Conservation (phyloP, 2,888 invertebrate genomes). For the Nudaria mundana region DNA sequence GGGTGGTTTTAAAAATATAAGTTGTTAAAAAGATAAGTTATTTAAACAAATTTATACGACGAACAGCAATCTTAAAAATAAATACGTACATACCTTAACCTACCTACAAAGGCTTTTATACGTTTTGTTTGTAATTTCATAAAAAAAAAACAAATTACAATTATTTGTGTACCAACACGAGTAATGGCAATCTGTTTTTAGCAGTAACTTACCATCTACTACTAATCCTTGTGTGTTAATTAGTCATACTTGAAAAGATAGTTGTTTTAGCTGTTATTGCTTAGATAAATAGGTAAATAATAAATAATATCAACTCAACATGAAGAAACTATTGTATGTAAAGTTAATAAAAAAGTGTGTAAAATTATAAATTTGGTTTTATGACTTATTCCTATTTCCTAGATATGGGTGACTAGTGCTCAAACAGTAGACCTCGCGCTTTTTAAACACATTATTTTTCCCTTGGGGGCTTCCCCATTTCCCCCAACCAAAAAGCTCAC, state of each 20-base stretch:
- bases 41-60: too few species aligned
- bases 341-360: conserved; percentile 55
- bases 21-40: too few species aligned
- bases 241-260: conserved; percentile 16
- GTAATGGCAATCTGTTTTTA: too few species aligned
- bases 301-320: conserved; percentile 29
- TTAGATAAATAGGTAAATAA: conserved; percentile 27
- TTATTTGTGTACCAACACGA: not conserved
- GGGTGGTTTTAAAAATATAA: too few species aligned
- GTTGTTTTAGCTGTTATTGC: conserved; percentile 34
- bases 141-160: not conserved
- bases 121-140: not conserved
- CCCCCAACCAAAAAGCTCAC: too few species aligned
- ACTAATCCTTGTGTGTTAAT: conserved; percentile 11
- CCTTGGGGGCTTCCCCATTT: too few species aligned
- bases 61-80: conserved; percentile 1
- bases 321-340: conserved; percentile 43
- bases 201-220: not conserved
- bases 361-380: conserved; percentile 27
- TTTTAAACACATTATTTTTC: too few species aligned
- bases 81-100: not conserved
- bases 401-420: not conserved
- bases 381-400: not conserved
- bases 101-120: not conserved
- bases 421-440: too few species aligned